Conservation (phyloP, 2,113 vertebrate species). For the Psammodynastes pulverulentus region DNA sequence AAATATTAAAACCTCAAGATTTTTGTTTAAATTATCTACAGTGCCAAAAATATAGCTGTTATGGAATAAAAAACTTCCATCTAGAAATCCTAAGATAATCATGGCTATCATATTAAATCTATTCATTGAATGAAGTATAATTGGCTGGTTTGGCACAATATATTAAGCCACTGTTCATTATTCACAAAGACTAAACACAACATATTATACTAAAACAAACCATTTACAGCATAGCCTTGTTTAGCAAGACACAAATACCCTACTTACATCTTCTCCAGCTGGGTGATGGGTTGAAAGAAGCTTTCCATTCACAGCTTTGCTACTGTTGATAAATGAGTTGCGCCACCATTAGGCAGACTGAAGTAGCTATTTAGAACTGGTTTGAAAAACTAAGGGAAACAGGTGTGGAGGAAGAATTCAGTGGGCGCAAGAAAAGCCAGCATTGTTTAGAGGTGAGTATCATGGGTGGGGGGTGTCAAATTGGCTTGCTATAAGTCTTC, state of each 20-base stretch:
- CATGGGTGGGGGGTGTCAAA: background rate
- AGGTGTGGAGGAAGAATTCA: background rate
- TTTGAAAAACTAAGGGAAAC: background rate
- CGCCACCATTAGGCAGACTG: background rate
- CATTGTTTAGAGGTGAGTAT: background rate
- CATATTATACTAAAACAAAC: background rate
- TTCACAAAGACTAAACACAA: background rate
- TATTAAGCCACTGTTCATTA: background rate
- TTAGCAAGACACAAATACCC: background rate
- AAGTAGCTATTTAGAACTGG: background rate
- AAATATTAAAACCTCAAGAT: background rate
- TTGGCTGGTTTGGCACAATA: background rate
- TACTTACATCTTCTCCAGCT: background rate
- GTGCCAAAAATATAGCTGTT: background rate
- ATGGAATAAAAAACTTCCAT: background rate
- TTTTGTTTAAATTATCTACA: background rate
- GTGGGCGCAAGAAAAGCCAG: background rate
- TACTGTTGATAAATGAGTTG: background rate
- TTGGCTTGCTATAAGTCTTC: background rate
- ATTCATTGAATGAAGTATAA: background rate
- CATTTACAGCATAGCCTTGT: background rate
- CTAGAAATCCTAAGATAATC: background rate
- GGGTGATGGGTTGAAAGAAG: background rate
- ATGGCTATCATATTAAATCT: background rate
- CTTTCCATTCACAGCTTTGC: background rate